phyloP scores from a whole-genome alignment of 2,888 invertebrate genomes.

The Torymus tubicola region DNA sequence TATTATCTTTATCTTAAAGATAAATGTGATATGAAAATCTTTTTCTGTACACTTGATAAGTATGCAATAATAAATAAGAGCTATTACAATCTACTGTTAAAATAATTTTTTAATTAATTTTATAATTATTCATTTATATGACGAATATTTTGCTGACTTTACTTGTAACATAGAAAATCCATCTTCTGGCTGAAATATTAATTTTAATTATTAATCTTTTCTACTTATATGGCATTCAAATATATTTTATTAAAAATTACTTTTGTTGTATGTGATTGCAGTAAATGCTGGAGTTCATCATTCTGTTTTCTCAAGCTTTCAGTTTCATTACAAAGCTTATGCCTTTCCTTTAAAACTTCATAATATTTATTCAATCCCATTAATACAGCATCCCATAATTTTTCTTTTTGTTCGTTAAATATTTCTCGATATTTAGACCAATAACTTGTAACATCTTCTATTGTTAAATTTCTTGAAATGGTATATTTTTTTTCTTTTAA shows the following conservation, averaged over 20 bases:
- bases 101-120: not conserved
- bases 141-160: slow-evolving; percentile 22
- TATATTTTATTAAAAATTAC: not conserved
- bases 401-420: slow-evolving; percentile 81
- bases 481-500: slow-evolving; percentile 73
- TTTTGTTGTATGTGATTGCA: slow-evolving; percentile 79
- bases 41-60: no score
- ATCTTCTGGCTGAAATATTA: slow-evolving; percentile 29
- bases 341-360: slow-evolving; percentile 82
- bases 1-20: no score
- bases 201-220: slow-evolving; percentile 5
- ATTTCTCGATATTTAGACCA: slow-evolving; percentile 83
- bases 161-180: slow-evolving; percentile 17
- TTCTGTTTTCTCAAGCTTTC: slow-evolving; percentile 82
- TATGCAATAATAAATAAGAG: no score
- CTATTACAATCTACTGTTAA: no score
- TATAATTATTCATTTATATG: slow-evolving; percentile 14
- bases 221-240: not conserved
- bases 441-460: slow-evolving; percentile 81
- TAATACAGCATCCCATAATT: slow-evolving; percentile 84
- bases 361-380: slow-evolving; percentile 82
- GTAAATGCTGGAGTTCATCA: slow-evolving; percentile 82
- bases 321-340: slow-evolving; percentile 82
- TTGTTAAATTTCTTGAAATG: slow-evolving; percentile 78
- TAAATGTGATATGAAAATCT: no score